phyloP scores from a whole-genome alignment of 2,888 invertebrate species.

The Phasia obesa region DNA sequence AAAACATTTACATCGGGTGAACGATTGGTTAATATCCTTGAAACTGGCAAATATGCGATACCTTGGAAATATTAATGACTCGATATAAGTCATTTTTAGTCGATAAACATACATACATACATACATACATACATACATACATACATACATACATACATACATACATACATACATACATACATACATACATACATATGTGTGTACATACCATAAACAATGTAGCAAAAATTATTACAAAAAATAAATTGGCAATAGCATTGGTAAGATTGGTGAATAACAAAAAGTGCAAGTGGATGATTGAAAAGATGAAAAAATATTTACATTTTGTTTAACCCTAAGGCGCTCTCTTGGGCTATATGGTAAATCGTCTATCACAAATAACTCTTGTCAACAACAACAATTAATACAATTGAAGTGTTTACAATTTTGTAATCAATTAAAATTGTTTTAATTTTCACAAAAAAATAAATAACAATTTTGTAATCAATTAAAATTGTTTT shows the following conservation, averaged over 20 bases:
- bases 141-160: background rate
- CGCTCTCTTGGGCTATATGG: too few species aligned
- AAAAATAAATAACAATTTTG: too few species aligned
- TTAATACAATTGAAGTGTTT: too few species aligned
- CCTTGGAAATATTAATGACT: constrained; percentile 76
- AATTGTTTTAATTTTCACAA: too few species aligned
- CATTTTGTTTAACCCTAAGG: constrained; percentile 23
- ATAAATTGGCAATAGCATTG: constrained; percentile 24
- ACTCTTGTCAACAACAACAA: too few species aligned
- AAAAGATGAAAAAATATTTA: constrained; percentile 9
- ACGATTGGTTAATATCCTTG: constrained; percentile 84
- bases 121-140: background rate
- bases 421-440: background rate
- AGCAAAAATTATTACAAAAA: background rate
- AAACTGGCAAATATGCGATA: constrained; percentile 84
- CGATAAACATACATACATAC: background rate
- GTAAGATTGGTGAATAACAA: constrained; percentile 31
- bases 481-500: too few species aligned
- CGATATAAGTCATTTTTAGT: background rate
- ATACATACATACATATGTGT: background rate
- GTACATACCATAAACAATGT: too few species aligned
- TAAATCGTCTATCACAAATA: too few species aligned
- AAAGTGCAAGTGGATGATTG: constrained; percentile 63
- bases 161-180: background rate
- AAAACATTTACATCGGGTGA: constrained; percentile 73